Conservation (phyloP, 2,113 vertebrate species). For the Pimephales promelas region DNA sequence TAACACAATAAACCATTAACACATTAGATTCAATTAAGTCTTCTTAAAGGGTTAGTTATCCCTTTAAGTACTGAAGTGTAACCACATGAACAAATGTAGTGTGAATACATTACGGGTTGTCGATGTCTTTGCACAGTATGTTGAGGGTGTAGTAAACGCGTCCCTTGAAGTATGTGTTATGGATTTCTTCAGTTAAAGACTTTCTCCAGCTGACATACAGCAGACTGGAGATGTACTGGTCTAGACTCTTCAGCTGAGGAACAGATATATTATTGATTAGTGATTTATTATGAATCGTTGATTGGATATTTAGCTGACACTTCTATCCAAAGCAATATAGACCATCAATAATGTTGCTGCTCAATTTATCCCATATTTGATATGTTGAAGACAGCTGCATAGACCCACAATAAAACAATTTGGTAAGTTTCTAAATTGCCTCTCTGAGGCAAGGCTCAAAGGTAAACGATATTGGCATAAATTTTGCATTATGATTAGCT, state of each 20-base stretch:
- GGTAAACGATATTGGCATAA: no score
- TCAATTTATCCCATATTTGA: not conserved
- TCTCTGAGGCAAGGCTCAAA: no score
- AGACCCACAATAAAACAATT: no score
- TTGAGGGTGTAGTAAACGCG: conserved; percentile 93
- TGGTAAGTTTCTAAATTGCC: no score
- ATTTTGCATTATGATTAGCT: no score
- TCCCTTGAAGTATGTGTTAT: conserved; percentile 86
- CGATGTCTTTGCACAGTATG: conserved; percentile 84
- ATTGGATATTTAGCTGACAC: not conserved
- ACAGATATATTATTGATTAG: not conserved
- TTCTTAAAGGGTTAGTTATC: no score
- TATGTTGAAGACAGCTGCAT: no score
- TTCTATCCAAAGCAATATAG: not conserved
- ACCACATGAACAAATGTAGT: not conserved
- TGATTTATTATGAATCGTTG: not conserved
- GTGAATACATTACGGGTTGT: conserved; percentile 86
- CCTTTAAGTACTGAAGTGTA: not conserved
- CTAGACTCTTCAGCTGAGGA: conserved; percentile 88
- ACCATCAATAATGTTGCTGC: not conserved
- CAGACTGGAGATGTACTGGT: conserved; percentile 90
- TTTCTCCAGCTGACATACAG: conserved; percentile 93
- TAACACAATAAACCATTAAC: conserved; percentile 4
- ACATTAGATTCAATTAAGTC: not conserved
- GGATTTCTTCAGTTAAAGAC: conserved; percentile 90